These are phyloP conservation scores for Xenus cinereus DNA, from an alignment of 2,113 vertebrate genomes.

Conservation along the genomic window DNA sequence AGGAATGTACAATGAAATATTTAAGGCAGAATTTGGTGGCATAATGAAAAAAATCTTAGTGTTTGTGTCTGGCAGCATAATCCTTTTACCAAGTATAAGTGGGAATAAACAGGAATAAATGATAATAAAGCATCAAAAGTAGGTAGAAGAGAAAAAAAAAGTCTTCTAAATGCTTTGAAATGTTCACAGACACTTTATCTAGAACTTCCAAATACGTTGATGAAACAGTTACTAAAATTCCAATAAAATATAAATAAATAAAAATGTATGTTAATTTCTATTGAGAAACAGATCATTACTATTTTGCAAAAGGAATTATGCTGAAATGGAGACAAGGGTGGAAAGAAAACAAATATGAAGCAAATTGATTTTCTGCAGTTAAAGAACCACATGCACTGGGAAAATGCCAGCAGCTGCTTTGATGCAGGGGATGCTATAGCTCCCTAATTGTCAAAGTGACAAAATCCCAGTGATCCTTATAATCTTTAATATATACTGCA, in stretches of 20 bases:
- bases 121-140: neutral
- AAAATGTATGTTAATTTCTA: neutral
- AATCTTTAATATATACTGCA: neutral
- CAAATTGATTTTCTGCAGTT: neutral
- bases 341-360: neutral
- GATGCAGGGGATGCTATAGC: neutral
- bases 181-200: neutral
- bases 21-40: neutral
- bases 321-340: neutral
- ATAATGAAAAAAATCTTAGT: neutral
- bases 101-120: neutral
- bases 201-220: neutral
- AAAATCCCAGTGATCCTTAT: neutral
- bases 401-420: neutral
- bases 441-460: neutral
- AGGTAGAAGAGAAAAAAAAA: neutral
- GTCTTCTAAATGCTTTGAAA: neutral
- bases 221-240: neutral
- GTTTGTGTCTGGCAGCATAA: neutral
- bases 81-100: neutral
- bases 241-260: neutral
- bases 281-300: neutral
- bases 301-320: neutral
- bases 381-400: neutral
- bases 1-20: neutral